Evolutionary conservation across 1,140 invertebrate genomes (phyloP).

Genomic region (Brachystomella parvula): DNA sequence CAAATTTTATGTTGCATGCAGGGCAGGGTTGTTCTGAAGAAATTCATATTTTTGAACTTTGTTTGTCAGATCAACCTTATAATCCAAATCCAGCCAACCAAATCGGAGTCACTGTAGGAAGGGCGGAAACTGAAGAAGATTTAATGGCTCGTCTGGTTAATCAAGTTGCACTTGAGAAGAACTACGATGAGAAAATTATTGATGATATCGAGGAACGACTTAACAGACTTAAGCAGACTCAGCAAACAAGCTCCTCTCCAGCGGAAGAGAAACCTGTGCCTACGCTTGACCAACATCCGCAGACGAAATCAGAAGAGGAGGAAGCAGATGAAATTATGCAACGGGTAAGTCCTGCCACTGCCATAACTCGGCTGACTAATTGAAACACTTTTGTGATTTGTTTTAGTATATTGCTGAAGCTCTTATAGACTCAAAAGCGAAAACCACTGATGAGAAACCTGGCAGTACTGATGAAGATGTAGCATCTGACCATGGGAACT

Average conservation of each 20-base stretch:
- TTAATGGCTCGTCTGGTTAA: conserved; percentile 53
- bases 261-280: too few relatives aligned
- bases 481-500: background rate
- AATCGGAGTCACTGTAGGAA: conserved; percentile 39
- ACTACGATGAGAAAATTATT: conserved; percentile 21
- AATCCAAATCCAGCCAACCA: background rate
- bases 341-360: conserved; percentile 1
- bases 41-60: background rate
- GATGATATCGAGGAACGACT: conserved; percentile 32
- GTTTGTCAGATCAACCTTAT: conserved; percentile 3
- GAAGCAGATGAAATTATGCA: background rate
- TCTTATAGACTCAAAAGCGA: conserved; percentile 10
- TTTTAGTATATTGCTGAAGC: conserved; percentile 26
- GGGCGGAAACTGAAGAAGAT: conserved; percentile 56
- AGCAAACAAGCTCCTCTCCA: conserved; percentile 44
- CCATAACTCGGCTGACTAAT: too few relatives aligned
- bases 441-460: background rate
- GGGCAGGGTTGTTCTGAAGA: background rate
- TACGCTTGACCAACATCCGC: background rate
- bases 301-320: background rate
- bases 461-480: conserved; percentile 12
- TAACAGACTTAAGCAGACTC: conserved; percentile 11
- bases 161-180: conserved; percentile 49
- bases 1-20: background rate
- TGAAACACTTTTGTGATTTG: background rate